phyloP scores from a whole-genome alignment of 2,113 vertebrate genomes.

The Pterocles burchelli region DNA sequence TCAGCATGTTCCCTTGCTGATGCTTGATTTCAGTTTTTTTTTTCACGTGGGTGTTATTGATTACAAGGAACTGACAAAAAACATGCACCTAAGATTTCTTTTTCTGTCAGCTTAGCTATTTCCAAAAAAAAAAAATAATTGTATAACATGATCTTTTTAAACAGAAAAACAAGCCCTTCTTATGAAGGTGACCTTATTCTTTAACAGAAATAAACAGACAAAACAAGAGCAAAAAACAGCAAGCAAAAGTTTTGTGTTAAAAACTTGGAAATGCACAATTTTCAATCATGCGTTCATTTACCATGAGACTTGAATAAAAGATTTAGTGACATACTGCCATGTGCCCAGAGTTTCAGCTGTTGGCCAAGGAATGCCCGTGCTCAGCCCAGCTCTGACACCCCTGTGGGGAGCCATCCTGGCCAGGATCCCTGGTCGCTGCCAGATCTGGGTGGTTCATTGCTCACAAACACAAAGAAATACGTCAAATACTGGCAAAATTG shows the following conservation, averaged over 20 bases:
- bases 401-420: rapidly evolving
- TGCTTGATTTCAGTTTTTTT: neutral
- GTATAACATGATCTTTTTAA: neutral
- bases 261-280: neutral
- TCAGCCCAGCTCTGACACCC: neutral
- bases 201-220: neutral
- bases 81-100: neutral
- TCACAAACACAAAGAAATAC: neutral
- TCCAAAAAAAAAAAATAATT: neutral
- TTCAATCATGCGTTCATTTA: neutral
- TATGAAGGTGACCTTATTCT: neutral
- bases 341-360: neutral
- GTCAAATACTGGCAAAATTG: neutral
- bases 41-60: neutral
- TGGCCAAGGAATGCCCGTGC: neutral
- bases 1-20: neutral
- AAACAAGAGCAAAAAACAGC: neutral
- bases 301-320: neutral
- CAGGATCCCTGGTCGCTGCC: rapidly evolving
- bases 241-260: neutral
- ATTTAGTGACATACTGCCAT: neutral
- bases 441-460: neutral
- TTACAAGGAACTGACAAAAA: neutral
- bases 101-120: neutral
- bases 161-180: neutral